Evolutionary conservation across 2,113 vertebrate genomes (phyloP).

Genomic region (Zapornia atra): DNA sequence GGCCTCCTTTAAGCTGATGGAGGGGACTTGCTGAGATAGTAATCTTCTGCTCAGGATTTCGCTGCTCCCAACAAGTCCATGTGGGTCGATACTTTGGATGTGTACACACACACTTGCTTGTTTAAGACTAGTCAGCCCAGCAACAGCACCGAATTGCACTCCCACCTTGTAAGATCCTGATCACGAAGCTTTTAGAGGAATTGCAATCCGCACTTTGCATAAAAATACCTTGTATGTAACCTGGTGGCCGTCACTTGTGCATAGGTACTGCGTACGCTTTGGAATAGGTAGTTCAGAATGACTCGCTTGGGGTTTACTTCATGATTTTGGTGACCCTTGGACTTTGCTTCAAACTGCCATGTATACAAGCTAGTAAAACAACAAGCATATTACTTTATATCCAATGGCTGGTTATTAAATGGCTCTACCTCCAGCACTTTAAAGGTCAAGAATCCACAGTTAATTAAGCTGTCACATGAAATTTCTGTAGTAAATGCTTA

Average conservation of each 20-base stretch:
- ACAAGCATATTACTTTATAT: slow-evolving; percentile 44
- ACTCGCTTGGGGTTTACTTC: not conserved
- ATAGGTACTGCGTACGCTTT: not conserved
- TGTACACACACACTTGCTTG: not conserved
- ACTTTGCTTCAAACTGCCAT: slow-evolving; percentile 64
- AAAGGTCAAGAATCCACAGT: slow-evolving; percentile 65
- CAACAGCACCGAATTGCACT: not conserved
- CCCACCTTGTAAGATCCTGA: not conserved
- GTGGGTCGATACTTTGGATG: not conserved
- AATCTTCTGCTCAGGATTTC: not conserved
- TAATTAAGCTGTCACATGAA: slow-evolving; percentile 44
- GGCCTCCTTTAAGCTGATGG: not conserved
- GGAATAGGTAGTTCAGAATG: slow-evolving; percentile 17
- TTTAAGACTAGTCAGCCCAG: not conserved
- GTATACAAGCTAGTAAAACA: slow-evolving; percentile 49
- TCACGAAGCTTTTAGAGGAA: not conserved
- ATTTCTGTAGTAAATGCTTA: slow-evolving; percentile 10
- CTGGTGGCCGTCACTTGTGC: not conserved
- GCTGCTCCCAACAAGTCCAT: not conserved
- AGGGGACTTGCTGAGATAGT: not conserved
- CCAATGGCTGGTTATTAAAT: slow-evolving; percentile 38
- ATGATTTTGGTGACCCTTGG: slow-evolving; percentile 52
- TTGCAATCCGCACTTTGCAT: not conserved
- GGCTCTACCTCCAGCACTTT: slow-evolving; percentile 28
- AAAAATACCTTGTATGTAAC: not conserved